Base-by-base conservation (phyloP, 2,888 invertebrate species). In the Elegia similella region DNA sequence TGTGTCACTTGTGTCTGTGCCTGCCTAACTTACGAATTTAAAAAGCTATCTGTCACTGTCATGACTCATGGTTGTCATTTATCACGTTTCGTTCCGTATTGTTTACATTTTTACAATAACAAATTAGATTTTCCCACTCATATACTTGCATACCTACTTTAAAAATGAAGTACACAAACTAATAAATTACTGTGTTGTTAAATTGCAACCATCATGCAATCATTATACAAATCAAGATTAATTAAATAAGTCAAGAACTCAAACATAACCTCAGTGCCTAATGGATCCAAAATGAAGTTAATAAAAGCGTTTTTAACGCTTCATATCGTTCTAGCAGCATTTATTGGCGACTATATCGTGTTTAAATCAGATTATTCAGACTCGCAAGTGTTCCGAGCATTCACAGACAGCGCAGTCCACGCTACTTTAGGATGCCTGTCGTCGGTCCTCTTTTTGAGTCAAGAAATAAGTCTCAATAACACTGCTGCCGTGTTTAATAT, bases 321-420 rank as follows among this genome's bases (percentile, higher is more conserved):
- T 10, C 48, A 30, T 48, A 56, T 56, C 6, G 38, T 10, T 48
- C 29, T 44, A 17, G 67, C 80, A 0, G 80, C 86, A 0, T 62
- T 78, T 23, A 1, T 81, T 6, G 90, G 90, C 16, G 90, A 90
- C 67, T 73, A 78, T 59, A 34, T 88, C 1, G 91, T 89, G 1
- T 89, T 86, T 62, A 75, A 77, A 56, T 86, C 86, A 0, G 84
- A 74, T 70, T 84, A 77, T 65, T 79, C 88, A 0, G 60, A 74
- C 2, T 83, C 80, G 0, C 67, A 69, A 53, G 52, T 73, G 0
- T 86, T 84, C 58, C 74, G 86, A 13, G 88, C 87, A 0, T 46
- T 84, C 13, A 42, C 79, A 0, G 90, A 90, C 50, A 84, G 76
- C 48, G 13, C 72, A 1, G 79, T 86, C 0, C 90, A 90, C 43